phyloP scores from a whole-genome alignment of 2,113 vertebrate genomes.

The Nycticebus coucang region DNA sequence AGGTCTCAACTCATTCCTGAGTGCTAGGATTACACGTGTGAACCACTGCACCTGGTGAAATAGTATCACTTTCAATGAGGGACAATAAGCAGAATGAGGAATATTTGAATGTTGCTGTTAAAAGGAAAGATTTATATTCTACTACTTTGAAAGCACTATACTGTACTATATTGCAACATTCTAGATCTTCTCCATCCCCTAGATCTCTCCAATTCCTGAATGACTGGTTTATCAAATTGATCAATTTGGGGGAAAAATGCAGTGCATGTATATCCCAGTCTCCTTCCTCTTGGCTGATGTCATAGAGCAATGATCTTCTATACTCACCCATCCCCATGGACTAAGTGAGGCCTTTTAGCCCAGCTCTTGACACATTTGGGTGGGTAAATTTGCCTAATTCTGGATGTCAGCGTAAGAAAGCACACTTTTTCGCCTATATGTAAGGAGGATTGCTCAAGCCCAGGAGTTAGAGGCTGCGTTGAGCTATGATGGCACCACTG shows the following conservation, averaged over 20 bases:
- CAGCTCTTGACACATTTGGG: too few species aligned
- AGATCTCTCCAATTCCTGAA: neutral
- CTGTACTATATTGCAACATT: neutral
- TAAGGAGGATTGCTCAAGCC: too few species aligned
- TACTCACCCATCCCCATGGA: neutral
- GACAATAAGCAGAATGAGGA: slow-evolving; percentile 14
- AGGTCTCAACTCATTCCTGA: too few species aligned
- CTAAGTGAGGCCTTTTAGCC: neutral
- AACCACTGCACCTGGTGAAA: too few species aligned
- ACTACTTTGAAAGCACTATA: neutral
- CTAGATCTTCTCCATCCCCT: neutral
- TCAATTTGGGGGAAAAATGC: neutral
- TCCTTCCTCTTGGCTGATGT: neutral
- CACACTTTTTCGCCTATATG: too few species aligned
- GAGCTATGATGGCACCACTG: too few species aligned
- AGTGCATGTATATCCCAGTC: neutral
- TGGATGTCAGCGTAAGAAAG: too few species aligned
- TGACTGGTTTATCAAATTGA: neutral
- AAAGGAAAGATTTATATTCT: neutral
- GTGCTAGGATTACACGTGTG: too few species aligned
- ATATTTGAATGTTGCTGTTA: slow-evolving; percentile 4
- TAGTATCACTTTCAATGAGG: neutral
- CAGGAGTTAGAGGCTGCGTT: too few species aligned
- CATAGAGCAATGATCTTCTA: neutral
- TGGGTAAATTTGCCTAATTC: too few species aligned